phyloP scores from a whole-genome alignment of 2,113 vertebrate species.

The Protobothrops flavoviridis region DNA sequence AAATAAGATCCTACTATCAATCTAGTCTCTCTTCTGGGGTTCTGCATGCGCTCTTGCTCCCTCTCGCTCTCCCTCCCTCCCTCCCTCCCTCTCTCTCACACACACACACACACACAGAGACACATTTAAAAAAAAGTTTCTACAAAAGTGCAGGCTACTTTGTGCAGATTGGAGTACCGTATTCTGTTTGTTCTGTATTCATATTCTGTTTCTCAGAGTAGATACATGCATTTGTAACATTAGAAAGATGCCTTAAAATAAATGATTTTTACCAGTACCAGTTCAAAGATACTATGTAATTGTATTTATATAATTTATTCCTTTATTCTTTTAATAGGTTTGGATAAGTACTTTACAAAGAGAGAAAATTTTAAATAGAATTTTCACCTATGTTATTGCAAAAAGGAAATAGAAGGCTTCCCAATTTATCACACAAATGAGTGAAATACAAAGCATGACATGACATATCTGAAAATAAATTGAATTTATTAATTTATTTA shows the following conservation, averaged over 20 bases:
- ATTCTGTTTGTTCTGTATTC: no score
- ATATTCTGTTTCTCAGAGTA: background rate
- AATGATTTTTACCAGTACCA: background rate
- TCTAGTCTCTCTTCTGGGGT: background rate
- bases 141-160: background rate
- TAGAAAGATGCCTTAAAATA: background rate
- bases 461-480: background rate
- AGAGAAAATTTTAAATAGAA: background rate
- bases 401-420: background rate
- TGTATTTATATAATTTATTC: background rate
- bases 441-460: background rate
- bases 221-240: background rate
- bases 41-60: no score
- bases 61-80: no score
- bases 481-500: background rate
- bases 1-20: background rate
- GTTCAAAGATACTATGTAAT: background rate
- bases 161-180: background rate
- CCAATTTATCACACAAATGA: background rate
- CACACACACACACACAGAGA: no score
- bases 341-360: background rate
- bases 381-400: background rate
- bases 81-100: no score
- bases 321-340: background rate
- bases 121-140: background rate